Conservation (phyloP, 1,140 invertebrate species). For the Acromyrmex charruanus region DNA sequence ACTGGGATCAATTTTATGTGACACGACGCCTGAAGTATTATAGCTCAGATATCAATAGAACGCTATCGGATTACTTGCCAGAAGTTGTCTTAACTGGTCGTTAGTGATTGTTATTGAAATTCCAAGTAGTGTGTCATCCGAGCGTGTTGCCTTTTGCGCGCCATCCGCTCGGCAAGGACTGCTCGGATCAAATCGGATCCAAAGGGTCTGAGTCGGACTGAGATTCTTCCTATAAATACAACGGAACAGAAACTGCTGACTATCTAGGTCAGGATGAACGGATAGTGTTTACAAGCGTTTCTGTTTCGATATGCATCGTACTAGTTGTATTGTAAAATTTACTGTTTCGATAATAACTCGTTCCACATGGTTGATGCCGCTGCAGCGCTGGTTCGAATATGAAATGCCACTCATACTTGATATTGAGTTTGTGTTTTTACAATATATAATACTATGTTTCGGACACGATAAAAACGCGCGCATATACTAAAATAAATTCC, state of each 20-base stretch:
- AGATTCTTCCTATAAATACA: slow-evolving; percentile 67
- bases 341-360: slow-evolving; percentile 58
- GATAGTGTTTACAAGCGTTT: slow-evolving; percentile 53
- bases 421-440: not conserved
- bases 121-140: slow-evolving; percentile 44
- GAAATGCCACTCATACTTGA: not conserved
- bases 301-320: slow-evolving; percentile 7
- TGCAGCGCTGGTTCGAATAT: not conserved
- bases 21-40: not conserved
- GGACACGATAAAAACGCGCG: not conserved
- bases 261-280: slow-evolving; percentile 67
- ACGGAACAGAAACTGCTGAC: slow-evolving; percentile 29
- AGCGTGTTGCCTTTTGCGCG: slow-evolving; percentile 17
- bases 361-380: not conserved
- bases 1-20: not conserved
- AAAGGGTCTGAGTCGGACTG: not conserved
- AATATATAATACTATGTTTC: not conserved
- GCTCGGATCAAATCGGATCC: slow-evolving; percentile 18
- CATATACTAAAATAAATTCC: not conserved
- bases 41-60: slow-evolving; percentile 35
- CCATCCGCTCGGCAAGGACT: not conserved
- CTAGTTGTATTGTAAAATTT: slow-evolving; percentile 55
- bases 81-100: slow-evolving; percentile 22
- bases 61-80: slow-evolving; percentile 34
- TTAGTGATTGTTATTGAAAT: slow-evolving; percentile 50